Base-by-base conservation (phyloP, 2,888 invertebrate genomes). In the Pilophorus perplexus region DNA sequence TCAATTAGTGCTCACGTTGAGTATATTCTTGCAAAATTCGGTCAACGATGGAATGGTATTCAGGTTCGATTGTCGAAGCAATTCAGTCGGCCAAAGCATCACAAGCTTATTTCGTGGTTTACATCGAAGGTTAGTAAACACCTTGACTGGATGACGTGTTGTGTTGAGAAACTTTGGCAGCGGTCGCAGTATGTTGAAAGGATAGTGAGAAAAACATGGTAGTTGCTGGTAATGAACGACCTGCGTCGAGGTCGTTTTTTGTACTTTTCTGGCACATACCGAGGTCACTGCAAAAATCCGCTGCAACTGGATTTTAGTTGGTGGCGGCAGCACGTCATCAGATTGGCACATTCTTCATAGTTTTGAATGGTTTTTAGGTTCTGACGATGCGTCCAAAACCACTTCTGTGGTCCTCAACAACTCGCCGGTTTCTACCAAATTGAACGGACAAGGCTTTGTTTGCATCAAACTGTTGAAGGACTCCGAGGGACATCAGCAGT, bases 41-140 rank as follows among this genome's bases (percentile, higher is more conserved):
- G n/a, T n/a, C n/a, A 68, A 37, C n/a, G 0, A 70, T 70, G 70
- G 67, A 70, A 60, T 70, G 70, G 70, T 69, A 66, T 46, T 20
- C 37, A 33, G 70, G 70, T 3, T 33, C 67, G 12, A 68, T 70
- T 40, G 55, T 55, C 38, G 66, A 70, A 25, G 70, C 70, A 10
- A 62, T 70, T 25, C 33, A 52, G 16, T 14, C 55, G 28, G 50
- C 68, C 8, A 68, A 70, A 66, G 18, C 22, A 4, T 37, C 25
- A 14, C 44, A 70, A 28, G 66, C 68, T 22, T 48, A 67, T 28
- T 70, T 70, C 38, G 68, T 70, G 33, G 70, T 68, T 18, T 70
- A 67, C 54, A 38, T 68, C 10, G 70, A 70, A 66, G 70, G 70
- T 68, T 57, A 67, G 59, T 23, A n/a, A 18, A n/a, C 12, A n/a